Base-by-base conservation (phyloP, 2,797 vertebrate genomes). In the Odontamblyopus lacepedii region DNA sequence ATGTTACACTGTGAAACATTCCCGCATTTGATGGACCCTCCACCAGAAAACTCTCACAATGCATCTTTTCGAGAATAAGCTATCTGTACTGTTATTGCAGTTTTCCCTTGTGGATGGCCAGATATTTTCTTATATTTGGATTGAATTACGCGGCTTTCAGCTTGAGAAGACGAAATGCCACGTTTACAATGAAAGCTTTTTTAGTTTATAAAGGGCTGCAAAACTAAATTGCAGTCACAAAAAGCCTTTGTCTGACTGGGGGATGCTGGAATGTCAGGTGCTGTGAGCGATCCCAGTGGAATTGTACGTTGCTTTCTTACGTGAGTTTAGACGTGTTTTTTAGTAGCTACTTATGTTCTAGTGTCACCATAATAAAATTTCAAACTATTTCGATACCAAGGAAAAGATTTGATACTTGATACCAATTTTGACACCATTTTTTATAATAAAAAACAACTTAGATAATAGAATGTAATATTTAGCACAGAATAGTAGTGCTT, bases 141-240 rank as follows among this genome's bases (percentile, higher is more conserved):
- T 86, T 85, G 70, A 76, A 75, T 80, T 78, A 80, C 68, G 51
- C 38, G 38, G 64, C 67, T 60, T 7, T 69, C 68, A 74, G 72
- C 70, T 57, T 69, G 69, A 76, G 76, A 73, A 59, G 67, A 70
- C 80, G 66, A 67, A 70, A 73, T 78, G 80, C 71, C 73, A 61
- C 70, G 79, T 59, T 26, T 67, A 53, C 56, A 73, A 61, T 74
- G 57, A 62, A 70, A 66, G 44, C 41, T 64, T 70, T 76, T 66
- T 53, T 30, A n/a, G 9, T 65, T 73, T 56, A 70, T 23, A 64
- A 67, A 71, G 11, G 16, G 66, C 27, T 69, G n/a, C 73, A 60
- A 48, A 29, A 32, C 15, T 57, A 23, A 80, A 68, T 59, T 65
- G 19, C 4, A 50, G 27, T 57, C 68, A 35, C 59, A 67, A 60